Base-by-base conservation (phyloP, 2,113 vertebrate species). In the Seriola dumerili region DNA sequence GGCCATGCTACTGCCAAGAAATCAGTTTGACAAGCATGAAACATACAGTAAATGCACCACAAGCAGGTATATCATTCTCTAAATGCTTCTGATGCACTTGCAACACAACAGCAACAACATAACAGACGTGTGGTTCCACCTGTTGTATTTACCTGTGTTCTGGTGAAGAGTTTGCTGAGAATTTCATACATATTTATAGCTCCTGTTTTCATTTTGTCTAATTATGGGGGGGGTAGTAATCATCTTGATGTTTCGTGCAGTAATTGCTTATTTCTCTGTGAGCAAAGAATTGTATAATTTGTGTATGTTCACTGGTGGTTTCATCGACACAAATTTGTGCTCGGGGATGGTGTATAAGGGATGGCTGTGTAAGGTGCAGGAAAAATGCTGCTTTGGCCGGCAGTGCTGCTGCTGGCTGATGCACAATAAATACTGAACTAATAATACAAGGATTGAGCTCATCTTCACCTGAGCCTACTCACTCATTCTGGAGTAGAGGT, bases 361-460 rank as follows among this genome's bases (percentile, higher is more conserved):
- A 13, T 14, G 5, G 50, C 17, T 74, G 63, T 62, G 46, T 54
- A 36, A 48, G 23, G 50, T 67, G 50, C 11, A 68, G 55, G 21
- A 57, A 50, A 63, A 72, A 74, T 44, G 57, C 19, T 12, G 42
- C 32, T 57, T 44, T 25, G 32, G 50, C 75, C 73, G 16, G 59
- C 21, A 50, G 25, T 19, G 63, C 17, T 44, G 72, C 25, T 40
- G 62, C 59, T 72, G 29, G 57, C 36, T 72, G 59, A 72, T 61
- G 12, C 62, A 63, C 59, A 83, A 58, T 85, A 72, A 76, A 66
- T 77, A 68, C 70, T 82, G 61, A 72, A 76, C 57, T 76, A 67
- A 62, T 82, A 64, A 58, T 70, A 65, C 25, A 81, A 63, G 55
- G 29, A 57, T 61, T 40, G 13, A 65, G 69, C 50, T 84, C 64